Conservation (phyloP, 2,113 vertebrate species). For the Motacilla alba region DNA sequence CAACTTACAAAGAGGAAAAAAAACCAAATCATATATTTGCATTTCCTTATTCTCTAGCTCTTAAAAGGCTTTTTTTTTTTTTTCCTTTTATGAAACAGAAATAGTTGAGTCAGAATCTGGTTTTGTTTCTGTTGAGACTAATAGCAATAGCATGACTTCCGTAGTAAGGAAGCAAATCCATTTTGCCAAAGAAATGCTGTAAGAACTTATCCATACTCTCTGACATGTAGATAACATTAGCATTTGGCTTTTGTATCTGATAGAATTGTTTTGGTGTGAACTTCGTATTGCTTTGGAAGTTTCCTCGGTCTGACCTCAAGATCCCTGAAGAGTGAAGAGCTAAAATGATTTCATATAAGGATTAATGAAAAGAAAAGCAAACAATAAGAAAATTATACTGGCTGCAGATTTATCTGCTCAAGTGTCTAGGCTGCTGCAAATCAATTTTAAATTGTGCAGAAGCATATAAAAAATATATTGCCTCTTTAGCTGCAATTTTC, state of each 20-base stretch:
- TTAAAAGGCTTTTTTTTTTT: background rate
- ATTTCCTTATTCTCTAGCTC: background rate
- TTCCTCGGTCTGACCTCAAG: background rate
- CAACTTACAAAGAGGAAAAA: background rate
- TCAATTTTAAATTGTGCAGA: slow-evolving; percentile 2
- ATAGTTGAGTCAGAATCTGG: background rate
- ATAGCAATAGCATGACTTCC: background rate
- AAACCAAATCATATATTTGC: background rate
- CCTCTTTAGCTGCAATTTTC: background rate
- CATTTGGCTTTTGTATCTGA: background rate
- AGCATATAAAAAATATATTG: background rate
- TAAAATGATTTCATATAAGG: slow-evolving; percentile 4
- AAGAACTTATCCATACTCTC: background rate
- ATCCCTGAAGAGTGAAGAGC: background rate
- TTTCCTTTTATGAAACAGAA: background rate
- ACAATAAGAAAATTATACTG: background rate
- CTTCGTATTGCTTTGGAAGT: background rate
- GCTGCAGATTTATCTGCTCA: background rate
- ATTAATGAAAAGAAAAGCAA: background rate
- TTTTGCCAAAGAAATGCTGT: background rate
- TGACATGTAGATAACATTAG: slow-evolving; percentile 15
- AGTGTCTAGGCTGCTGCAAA: background rate
- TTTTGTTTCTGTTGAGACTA: background rate
- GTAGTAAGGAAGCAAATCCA: background rate
- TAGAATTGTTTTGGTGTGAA: background rate